Conservation (phyloP, 2,888 invertebrate species). For the Lottia scabra region DNA sequence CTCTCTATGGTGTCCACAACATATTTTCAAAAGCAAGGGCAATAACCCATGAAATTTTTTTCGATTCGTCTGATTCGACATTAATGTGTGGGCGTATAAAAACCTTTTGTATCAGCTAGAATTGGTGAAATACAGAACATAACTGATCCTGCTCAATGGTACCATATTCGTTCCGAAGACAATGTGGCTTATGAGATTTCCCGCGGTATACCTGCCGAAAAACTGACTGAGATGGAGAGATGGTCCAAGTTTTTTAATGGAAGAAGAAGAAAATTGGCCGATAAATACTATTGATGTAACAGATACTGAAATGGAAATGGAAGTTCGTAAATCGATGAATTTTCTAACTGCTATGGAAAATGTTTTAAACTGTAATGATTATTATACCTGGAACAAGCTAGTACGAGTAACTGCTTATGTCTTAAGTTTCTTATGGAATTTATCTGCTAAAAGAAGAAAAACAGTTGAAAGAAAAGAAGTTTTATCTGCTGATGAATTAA, state of each 20-base stretch:
- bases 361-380: neutral
- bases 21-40: too few relatives aligned
- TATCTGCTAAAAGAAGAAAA: neutral
- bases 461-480: neutral
- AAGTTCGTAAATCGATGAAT: neutral
- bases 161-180: neutral
- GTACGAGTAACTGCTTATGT: neutral
- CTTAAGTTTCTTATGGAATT: neutral
- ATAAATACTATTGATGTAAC: neutral
- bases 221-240: neutral
- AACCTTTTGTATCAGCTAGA: neutral
- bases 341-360: neutral
- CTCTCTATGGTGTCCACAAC: too few relatives aligned
- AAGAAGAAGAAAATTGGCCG: slow-evolving; percentile 1
- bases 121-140: neutral
- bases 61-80: too few relatives aligned
- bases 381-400: neutral
- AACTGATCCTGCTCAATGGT: neutral
- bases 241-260: neutral
- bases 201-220: neutral
- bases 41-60: too few relatives aligned
- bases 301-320: neutral
- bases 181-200: slow-evolving; percentile 1
- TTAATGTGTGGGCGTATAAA: neutral
- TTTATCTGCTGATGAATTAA: neutral